Base-by-base conservation (phyloP, 2,113 vertebrate species). In the Malurus melanocephalus region DNA sequence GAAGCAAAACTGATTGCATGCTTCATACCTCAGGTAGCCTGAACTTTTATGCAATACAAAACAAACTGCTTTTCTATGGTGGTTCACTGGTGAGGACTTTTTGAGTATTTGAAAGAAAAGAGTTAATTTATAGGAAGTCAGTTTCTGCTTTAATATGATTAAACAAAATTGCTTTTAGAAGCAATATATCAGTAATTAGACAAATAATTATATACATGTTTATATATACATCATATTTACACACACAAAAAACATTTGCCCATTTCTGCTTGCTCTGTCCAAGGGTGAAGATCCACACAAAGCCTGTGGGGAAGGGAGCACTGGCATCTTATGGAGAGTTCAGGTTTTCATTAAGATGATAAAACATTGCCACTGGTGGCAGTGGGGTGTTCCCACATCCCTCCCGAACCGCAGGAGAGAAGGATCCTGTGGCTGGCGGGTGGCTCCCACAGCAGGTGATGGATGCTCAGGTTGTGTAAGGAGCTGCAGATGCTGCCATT, bases 351-450 rank as follows among this genome's bases (percentile, higher is more conserved):
- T 26, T 32, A 6, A 16, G 48, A 32, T 74, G 53, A 11, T 12
- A 12, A 5, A 59, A 9, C 0, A 0, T 52, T 10, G 10, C 6
- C 6, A 1, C 13, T 40, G 3, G 7, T 0, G 2, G 52, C 68
- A 53, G 80, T 9, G 16, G 42, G 19, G 28, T 59, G 59, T 85
- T 59, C 52, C 56, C 2, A 1, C 6, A 2, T 10, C 69, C 24
- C n/a, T 62, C 22, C 43, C 1, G 15, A 26, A 6, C 9, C 0
- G 3, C n/a, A 32, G 69, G 60, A 18, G 48, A 10, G 64, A 3
- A 33, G 78, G 67, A 6, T 5, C 15, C 32, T 4, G 84, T 67
- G 75, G 46, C 78, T 56, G 77, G 38, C 24, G 16, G 76, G 74
- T 17, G 14, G 52, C 32, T 92, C 53, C 6, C 8, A 5, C 28